Evolutionary conservation across 2,113 vertebrate species (phyloP).

Genomic region (Pachycephala philippinensis): DNA sequence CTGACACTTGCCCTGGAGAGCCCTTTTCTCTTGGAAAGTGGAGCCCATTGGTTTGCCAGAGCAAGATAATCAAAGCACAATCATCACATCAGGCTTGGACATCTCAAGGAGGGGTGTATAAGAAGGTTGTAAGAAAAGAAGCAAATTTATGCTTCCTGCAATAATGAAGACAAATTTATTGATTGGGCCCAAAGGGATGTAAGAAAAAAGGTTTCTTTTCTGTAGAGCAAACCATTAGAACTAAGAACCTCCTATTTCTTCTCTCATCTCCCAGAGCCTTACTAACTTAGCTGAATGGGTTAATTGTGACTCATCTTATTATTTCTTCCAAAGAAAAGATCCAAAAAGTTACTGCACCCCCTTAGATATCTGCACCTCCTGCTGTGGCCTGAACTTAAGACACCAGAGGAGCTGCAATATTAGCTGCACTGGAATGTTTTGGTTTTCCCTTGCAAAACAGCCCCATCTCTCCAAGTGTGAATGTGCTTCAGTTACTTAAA

Average conservation of each 20-base stretch:
- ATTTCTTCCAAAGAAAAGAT: conserved; percentile 52
- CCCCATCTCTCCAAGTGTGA: conserved; percentile 1
- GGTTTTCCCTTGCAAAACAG: conserved; percentile 54
- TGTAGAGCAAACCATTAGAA: neutral
- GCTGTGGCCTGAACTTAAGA: conserved; percentile 54
- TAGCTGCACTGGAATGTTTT: conserved; percentile 54
- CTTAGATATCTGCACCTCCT: conserved; percentile 41
- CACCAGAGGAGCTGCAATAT: conserved; percentile 40
- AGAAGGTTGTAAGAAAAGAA: neutral
- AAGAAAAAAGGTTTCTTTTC: neutral
- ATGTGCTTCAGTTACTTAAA: conserved; percentile 29
- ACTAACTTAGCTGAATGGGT: neutral
- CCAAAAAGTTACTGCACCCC: conserved; percentile 10
- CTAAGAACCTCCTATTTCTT: neutral
- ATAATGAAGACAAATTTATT: neutral
- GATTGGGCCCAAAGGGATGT: neutral
- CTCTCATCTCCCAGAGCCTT: neutral
- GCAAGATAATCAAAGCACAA: neutral
- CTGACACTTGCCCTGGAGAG: neutral
- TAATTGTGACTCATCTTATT: conserved; percentile 21
- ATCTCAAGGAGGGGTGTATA: neutral
- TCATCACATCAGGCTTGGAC: neutral
- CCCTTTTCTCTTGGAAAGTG: neutral
- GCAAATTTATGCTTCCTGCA: neutral
- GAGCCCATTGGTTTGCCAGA: neutral